phyloP scores from a whole-genome alignment of 37 sponge, comb jelly and placozoan genomes.

The Corticium candelabrum region DNA sequence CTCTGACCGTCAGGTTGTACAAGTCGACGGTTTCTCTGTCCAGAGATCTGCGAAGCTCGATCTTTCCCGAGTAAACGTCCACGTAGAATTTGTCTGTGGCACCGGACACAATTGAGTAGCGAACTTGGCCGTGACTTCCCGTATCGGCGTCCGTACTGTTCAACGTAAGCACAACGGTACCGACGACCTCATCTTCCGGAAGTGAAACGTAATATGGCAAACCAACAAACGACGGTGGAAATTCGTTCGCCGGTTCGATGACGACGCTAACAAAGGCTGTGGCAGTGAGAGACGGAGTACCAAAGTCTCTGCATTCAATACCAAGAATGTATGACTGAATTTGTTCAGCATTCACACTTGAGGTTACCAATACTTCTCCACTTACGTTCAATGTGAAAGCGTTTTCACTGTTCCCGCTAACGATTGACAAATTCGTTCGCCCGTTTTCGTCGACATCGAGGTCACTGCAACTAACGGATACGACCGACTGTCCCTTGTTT shows the following conservation, averaged over 20 bases:
- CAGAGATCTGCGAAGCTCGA: conserved; percentile 7
- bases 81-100: conserved; percentile 11
- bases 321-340: conserved; percentile 6
- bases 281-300: conserved; percentile 18
- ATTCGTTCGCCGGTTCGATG: not conserved
- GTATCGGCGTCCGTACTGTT: not conserved
- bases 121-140: not conserved
- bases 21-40: conserved; percentile 21
- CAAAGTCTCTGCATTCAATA: conserved; percentile 33
- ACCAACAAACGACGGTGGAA: not conserved
- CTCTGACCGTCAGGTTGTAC: conserved; percentile 15
- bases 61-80: not conserved
- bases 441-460: conserved; percentile 10
- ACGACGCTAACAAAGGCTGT: not conserved
- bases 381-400: not conserved
- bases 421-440: not conserved
- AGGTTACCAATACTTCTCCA: not conserved
- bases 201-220: not conserved
- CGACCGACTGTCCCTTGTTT: conserved; percentile 3
- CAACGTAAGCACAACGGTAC: not conserved
- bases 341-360: not conserved
- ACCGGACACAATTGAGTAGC: not conserved
- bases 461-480: conserved; percentile 37
- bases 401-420: not conserved
- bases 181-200: not conserved